Base-by-base conservation (phyloP, 2,888 invertebrate genomes). In the Agapostemon virescens region DNA sequence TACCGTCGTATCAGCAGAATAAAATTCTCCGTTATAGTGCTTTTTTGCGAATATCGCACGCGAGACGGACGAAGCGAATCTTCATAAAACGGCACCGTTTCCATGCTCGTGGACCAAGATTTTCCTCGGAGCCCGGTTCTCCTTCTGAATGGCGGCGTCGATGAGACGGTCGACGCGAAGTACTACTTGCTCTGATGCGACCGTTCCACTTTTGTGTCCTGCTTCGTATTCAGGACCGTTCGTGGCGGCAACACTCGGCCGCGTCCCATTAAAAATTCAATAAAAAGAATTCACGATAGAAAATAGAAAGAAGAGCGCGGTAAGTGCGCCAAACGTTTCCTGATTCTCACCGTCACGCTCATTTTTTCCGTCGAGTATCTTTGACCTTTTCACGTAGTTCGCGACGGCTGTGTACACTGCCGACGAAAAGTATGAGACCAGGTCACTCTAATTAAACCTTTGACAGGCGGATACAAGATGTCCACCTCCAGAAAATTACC, bases 241-340 rank as follows among this genome's bases (percentile, higher is more conserved):
- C 73, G 36, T 33, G 58, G 77, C 17, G 40, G 68, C 75, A 64
- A 81, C 82, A 70, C 64, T 79, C 69, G 74, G 40, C 49, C 45
- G 52, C 9, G 55, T 40, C 74, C 75, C 38, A 82, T 86, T 84
- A 85, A 85, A 83, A 72, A 81, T 86, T 83, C 74, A 81, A 78
- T 83, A 78, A 78, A 80, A 79, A 81, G 79, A 45, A 63, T 33
- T 64, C 55, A 68, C 55, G 36, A 61, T 69, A 58, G 75, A 79
- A 67, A 83, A 72, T n/a, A 45, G 33, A 33, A 63, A 49, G 70
- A 70, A 75, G 75, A 76, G 67, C 58, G 79, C 75, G 77, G 82
- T 80, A 77, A 85, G 74, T 78, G 69, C 52, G 23, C 49, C 40
- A 61, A 58, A 30, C 71, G 67, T 55, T 26, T 66, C 73, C 52